phyloP scores from a whole-genome alignment of 2,888 invertebrate genomes.

The Cryptosula pallasiana region DNA sequence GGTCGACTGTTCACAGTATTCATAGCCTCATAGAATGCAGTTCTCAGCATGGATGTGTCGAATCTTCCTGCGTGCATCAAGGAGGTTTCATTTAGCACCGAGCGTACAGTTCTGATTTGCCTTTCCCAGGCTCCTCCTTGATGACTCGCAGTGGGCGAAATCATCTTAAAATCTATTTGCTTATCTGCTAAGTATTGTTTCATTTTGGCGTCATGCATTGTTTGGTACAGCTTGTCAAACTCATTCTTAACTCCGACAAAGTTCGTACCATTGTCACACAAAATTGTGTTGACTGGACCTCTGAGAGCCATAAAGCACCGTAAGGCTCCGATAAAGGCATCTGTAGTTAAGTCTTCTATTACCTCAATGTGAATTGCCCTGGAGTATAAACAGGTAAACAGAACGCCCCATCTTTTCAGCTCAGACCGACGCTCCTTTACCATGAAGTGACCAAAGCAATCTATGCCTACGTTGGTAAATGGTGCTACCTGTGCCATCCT shows the following conservation, averaged over 20 bases:
- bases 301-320: conserved; percentile 30
- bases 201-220: background rate
- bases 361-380: conserved; percentile 40
- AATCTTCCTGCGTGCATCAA: background rate
- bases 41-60: background rate
- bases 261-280: conserved; percentile 31
- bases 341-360: conserved; percentile 29
- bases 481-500: background rate
- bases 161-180: conserved; percentile 30
- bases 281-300: conserved; percentile 28
- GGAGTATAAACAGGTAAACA: conserved; percentile 41
- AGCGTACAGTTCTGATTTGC: conserved; percentile 32
- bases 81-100: conserved; percentile 27
- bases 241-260: conserved; percentile 31
- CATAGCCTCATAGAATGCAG: conserved; percentile 5
- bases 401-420: conserved; percentile 36
- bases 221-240: conserved; percentile 17
- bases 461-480: conserved; percentile 8
- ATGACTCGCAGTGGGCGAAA: conserved; percentile 33
- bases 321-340: conserved; percentile 15
- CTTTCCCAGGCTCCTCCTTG: conserved; percentile 34
- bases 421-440: conserved; percentile 8
- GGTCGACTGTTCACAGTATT: background rate
- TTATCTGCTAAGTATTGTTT: background rate
- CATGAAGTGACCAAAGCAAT: conserved; percentile 3